phyloP scores from a whole-genome alignment of 2,797 vertebrate species.

The Phoebastria nigripes region DNA sequence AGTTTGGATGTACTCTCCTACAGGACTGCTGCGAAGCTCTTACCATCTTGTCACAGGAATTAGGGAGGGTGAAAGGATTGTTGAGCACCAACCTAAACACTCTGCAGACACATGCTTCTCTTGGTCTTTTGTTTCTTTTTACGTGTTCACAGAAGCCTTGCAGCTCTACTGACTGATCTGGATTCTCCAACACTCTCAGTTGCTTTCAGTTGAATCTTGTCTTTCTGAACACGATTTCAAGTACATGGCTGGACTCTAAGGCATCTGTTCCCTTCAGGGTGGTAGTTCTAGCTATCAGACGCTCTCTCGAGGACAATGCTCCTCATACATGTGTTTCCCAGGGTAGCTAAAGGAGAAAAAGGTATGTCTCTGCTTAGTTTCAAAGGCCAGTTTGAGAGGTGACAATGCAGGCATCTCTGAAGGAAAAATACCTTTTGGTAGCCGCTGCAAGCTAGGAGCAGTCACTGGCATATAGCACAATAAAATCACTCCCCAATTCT shows the following conservation, averaged over 20 bases:
- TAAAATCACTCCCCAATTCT: neutral
- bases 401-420: neutral
- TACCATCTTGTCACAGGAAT: neutral
- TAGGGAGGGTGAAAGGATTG: neutral
- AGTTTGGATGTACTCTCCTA: neutral
- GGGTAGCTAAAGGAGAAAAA: neutral
- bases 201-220: neutral
- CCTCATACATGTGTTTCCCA: neutral
- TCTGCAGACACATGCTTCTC: accelerated
- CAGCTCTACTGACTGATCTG: neutral
- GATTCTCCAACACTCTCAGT: neutral
- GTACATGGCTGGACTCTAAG: neutral
- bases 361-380: neutral
- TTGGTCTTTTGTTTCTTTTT: neutral
- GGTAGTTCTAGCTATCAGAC: neutral
- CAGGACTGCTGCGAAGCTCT: neutral
- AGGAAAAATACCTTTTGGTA: neutral
- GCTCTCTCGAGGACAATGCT: neutral
- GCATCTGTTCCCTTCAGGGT: neutral
- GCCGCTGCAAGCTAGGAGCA: neutral
- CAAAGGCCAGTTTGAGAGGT: neutral
- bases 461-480: neutral
- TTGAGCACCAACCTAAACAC: neutral
- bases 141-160: neutral
- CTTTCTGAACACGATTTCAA: neutral